phyloP scores from a whole-genome alignment of 2,113 vertebrate species.

The Corydoras sp. region DNA sequence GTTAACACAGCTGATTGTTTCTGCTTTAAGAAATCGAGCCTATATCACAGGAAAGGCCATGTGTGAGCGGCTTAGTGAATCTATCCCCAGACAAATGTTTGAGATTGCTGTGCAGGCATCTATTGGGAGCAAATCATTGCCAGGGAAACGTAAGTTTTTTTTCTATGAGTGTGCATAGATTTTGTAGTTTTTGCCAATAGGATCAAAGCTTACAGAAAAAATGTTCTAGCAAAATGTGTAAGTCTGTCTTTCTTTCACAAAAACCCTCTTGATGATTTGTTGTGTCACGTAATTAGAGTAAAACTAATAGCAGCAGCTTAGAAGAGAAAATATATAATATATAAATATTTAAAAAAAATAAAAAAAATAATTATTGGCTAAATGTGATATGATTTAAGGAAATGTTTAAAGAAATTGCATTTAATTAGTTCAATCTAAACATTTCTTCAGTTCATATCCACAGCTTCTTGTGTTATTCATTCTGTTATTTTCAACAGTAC shows the following conservation, averaged over 20 bases:
- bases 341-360: too few relatives aligned
- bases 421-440: too few relatives aligned
- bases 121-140: conserved; percentile 86
- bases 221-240: conserved; percentile 97
- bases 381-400: too few relatives aligned
- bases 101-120: conserved; percentile 91
- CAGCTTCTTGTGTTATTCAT: too few relatives aligned
- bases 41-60: conserved; percentile 77
- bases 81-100: conserved; percentile 91
- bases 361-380: too few relatives aligned
- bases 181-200: conserved; percentile 61
- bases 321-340: too few relatives aligned
- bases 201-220: conserved; percentile 89
- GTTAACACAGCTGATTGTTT: too few relatives aligned
- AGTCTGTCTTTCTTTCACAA: conserved; percentile 52
- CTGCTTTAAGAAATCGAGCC: conserved; percentile 73
- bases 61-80: conserved; percentile 84
- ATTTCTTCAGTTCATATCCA: too few relatives aligned
- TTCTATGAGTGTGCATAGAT: not conserved
- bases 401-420: too few relatives aligned
- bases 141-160: conserved; percentile 84
- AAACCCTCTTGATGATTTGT: not conserved
- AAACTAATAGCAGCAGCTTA: too few relatives aligned
- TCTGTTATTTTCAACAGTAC: conserved; percentile 59
- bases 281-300: not conserved